Evolutionary conservation across 2,797 vertebrate species (phyloP).

Genomic region (Rousettus madagascariensis): DNA sequence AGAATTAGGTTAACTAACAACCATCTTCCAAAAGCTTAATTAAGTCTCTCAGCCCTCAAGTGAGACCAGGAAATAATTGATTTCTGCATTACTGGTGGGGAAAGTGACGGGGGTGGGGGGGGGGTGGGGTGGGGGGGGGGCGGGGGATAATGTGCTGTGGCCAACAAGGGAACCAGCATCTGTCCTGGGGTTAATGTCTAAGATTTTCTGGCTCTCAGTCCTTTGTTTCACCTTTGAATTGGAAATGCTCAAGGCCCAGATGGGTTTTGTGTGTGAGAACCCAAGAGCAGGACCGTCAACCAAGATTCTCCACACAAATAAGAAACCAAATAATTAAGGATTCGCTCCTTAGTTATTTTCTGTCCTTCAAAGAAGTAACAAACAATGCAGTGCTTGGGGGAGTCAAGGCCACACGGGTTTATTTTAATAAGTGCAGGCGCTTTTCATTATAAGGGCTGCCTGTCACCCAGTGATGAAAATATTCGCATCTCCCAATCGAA

Average conservation of each 20-base stretch:
- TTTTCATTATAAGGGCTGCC: background rate
- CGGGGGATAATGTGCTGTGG: conserved; percentile 52
- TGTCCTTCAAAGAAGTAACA: conserved; percentile 55
- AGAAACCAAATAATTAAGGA: conserved; percentile 64
- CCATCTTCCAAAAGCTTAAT: conserved; percentile 77
- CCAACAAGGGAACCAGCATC: conserved; percentile 52
- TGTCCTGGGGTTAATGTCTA: conserved; percentile 64
- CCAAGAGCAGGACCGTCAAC: conserved; percentile 26
- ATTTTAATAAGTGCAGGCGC: conserved; percentile 43
- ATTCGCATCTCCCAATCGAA: conserved; percentile 24
- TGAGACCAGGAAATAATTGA: conserved; percentile 72
- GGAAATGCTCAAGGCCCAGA: conserved; percentile 47
- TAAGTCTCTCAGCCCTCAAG: conserved; percentile 74
- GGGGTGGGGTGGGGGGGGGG: no score
- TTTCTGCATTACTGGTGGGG: conserved; percentile 67
- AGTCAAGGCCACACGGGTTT: background rate
- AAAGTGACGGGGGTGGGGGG: background rate
- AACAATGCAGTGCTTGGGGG: background rate
- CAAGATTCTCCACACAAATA: conserved; percentile 44
- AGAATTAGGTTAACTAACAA: conserved; percentile 76
- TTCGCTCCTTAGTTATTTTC: conserved; percentile 57
- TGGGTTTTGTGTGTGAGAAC: conserved; percentile 36
- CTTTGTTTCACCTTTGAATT: conserved; percentile 67
- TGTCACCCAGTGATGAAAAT: background rate
- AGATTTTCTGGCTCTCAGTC: conserved; percentile 26